Evolutionary conservation across 2,888 invertebrate genomes (phyloP), one percentile per base, ranked within the genome.

Genomic region (Pandemis corylana): DNA sequence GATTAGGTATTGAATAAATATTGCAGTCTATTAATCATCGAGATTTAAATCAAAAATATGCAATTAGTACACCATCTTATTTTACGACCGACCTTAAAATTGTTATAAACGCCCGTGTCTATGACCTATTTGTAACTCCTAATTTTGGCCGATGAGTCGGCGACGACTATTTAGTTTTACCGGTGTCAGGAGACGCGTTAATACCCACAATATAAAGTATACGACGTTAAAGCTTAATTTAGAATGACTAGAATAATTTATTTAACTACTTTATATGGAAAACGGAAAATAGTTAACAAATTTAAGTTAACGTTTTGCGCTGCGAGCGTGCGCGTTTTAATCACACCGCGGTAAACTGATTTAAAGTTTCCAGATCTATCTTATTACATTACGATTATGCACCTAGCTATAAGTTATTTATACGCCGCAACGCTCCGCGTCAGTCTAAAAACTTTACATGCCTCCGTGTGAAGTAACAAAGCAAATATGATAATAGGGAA

Each of bases 391-490:
- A 75, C 44, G 70, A 71, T 71, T 71, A 75, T 75, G 71, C 69
- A 75, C 51, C 61, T 75, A 64, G 42, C 59, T 69, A 44, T 81
- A 83, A 88, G 85, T 82, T 83, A 83, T 89, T 89, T 84, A 86
- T 80, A 77, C 78, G 81, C 85, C 86, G 83, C 85, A 82, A 76
- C 78, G 78, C 80, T 82, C 81, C 82, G 83, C 83, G 85, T 87
- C 86, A 86, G 85, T 85, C 83, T 84, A 81, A 80, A 82, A 90
- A 90, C 85, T 91, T 90, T 83, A 79, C 83, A 82, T 85, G 85
- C 88, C 87, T 84, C 89, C 88, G 88, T 80, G 84, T 84, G 83
- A 81, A 82, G 83, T 70, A 87, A 86, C 83, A 84, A 80, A 84
- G 83, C 86, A 88, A 89, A 89, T 87, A 88, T 87, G 85, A 83